phyloP scores from a whole-genome alignment of 37 sponge, comb jelly and placozoan genomes.

The Bolinopsis microptera region DNA sequence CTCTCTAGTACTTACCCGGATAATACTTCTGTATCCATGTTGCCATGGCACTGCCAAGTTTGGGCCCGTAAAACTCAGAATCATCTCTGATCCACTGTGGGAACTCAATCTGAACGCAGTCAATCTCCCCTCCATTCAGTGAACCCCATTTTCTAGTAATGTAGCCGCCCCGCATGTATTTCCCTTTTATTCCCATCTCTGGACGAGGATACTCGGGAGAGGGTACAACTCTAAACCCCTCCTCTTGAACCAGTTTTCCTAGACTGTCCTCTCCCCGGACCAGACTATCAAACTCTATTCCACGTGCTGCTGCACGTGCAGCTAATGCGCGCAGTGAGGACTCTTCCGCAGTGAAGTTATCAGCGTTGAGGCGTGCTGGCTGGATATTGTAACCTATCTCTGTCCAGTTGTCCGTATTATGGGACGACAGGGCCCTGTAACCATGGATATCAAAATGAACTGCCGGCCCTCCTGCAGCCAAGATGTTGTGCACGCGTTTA shows the following conservation, averaged over 20 bases:
- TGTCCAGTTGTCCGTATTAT: neutral
- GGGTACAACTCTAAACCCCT: neutral
- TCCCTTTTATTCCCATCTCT: neutral
- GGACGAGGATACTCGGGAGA: neutral
- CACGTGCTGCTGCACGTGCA: neutral
- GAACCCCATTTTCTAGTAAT: neutral
- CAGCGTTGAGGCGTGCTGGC: neutral
- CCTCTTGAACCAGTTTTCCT: neutral
- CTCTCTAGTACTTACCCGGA: neutral
- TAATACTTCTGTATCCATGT: neutral
- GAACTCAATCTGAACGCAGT: slow-evolving; percentile 7
- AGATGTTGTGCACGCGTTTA: neutral
- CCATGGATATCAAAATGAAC: slow-evolving; percentile 10
- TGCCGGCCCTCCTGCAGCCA: neutral
- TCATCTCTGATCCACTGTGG: neutral
- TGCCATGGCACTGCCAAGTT: neutral
- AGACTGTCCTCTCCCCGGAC: neutral
- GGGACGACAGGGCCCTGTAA: neutral
- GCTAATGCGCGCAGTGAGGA: neutral
- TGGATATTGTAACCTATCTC: neutral
- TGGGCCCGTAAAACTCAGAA: neutral
- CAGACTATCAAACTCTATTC: neutral
- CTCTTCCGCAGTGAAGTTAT: neutral
- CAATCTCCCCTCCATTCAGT: neutral
- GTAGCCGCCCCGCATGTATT: slow-evolving; percentile 27